Percentiles rank a stretch among this genome's conserved stretches.
Evolutionary conservation across 1,140 invertebrate genomes (phyloP).

Genomic region (Zophobas atratus): DNA sequence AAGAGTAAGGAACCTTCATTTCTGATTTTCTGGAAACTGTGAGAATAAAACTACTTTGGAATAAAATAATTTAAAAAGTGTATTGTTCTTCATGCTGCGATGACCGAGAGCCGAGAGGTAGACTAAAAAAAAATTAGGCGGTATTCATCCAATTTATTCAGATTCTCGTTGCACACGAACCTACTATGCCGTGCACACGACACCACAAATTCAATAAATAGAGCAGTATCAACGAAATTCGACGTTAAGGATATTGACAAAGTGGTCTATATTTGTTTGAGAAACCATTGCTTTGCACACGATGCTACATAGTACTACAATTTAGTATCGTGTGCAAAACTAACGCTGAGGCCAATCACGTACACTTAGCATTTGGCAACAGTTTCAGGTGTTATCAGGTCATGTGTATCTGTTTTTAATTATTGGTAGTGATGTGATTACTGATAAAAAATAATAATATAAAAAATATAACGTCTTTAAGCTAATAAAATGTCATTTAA

Average conservation of each 20-base stretch:
- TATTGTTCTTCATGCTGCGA: too few relatives aligned
- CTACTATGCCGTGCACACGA: conserved; percentile 25
- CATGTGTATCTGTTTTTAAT: conserved; percentile 38
- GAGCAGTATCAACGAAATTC: neutral
- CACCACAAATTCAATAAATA: neutral
- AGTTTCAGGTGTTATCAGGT: conserved; percentile 45
- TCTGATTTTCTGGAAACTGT: too few relatives aligned
- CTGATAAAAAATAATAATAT: conserved; percentile 11
- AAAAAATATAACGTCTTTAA: neutral
- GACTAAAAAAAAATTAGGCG: neutral
- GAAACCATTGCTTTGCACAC: conserved; percentile 23
- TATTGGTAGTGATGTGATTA: conserved; percentile 28
- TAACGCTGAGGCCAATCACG: conserved; percentile 24
- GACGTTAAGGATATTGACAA: conserved; percentile 4
- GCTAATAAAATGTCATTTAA: neutral
- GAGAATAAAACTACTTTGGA: too few relatives aligned
- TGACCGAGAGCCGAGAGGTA: too few relatives aligned
- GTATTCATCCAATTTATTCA: conserved; percentile 5
- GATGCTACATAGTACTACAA: neutral
- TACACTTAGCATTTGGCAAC: conserved; percentile 36
- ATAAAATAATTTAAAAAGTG: too few relatives aligned
- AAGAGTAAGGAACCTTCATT: too few relatives aligned
- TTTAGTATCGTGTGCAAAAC: conserved; percentile 51
- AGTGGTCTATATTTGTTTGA: conserved; percentile 3
- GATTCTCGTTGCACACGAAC: conserved; percentile 46